These are phyloP conservation scores for Cephalopterus ornatus DNA, from an alignment of 2,113 vertebrate genomes.

Conservation along the genomic window DNA sequence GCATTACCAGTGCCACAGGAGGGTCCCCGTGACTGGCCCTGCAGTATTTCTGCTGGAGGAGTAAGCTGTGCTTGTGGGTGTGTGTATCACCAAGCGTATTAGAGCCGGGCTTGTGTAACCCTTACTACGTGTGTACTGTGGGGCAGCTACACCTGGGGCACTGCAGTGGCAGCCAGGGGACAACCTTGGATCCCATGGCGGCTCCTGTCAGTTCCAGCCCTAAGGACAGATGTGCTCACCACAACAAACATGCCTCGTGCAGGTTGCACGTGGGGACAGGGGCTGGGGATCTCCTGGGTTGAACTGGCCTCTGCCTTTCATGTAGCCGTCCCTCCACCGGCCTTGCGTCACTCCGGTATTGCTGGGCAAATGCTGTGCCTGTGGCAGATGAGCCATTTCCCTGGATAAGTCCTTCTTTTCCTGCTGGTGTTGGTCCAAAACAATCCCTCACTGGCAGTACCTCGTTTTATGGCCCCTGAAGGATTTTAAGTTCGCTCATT, in stretches of 20 bases:
- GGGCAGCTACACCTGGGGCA: background rate
- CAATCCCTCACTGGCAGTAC: background rate
- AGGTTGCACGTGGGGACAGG: background rate
- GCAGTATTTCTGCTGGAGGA: background rate
- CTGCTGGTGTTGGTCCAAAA: background rate
- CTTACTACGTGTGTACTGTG: background rate
- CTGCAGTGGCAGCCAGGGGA: background rate
- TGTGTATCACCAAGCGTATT: rapidly evolving
- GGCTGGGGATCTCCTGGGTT: background rate
- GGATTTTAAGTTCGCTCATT: background rate
- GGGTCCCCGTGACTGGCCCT: rapidly evolving
- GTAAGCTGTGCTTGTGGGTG: rapidly evolving
- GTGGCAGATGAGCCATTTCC: background rate
- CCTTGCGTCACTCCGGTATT: background rate
- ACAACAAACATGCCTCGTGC: background rate
- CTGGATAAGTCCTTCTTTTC: background rate
- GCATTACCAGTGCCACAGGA: background rate
- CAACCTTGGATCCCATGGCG: background rate
- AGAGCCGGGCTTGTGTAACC: background rate
- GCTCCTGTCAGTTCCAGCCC: background rate
- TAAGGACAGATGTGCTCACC: background rate
- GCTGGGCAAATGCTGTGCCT: rapidly evolving
- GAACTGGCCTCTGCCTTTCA: background rate
- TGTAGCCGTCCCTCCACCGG: background rate
- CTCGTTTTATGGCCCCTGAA: background rate